Evolutionary conservation across 2,888 invertebrate genomes (phyloP).

Genomic region (Quadroppia sp.): DNA sequence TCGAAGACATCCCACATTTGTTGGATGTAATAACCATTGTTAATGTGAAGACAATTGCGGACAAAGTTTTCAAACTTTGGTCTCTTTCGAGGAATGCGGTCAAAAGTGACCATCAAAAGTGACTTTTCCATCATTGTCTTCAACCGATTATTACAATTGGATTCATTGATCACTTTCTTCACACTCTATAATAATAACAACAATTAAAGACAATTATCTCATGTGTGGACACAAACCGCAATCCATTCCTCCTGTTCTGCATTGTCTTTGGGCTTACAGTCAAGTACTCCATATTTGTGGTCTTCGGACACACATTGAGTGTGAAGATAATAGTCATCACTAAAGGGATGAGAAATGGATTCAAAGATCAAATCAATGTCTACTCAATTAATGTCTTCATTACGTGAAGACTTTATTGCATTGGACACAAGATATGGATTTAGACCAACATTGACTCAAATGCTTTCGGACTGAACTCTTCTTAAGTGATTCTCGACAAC

Average conservation of each 20-base stretch:
- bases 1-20: constrained; percentile 49
- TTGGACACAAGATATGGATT: constrained; percentile 82
- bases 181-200: constrained; percentile 56
- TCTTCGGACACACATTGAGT: constrained; percentile 80
- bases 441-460: constrained; percentile 64
- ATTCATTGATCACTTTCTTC: constrained; percentile 58
- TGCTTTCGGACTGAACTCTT: constrained; percentile 90
- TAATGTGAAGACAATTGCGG: constrained; percentile 43
- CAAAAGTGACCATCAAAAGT: constrained; percentile 63
- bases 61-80: constrained; percentile 63
- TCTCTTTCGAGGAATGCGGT: constrained; percentile 81
- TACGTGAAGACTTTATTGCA: constrained; percentile 83
- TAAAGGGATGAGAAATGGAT: constrained; percentile 50
- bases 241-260: constrained; percentile 79
- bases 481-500: constrained; percentile 84
- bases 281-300: constrained; percentile 69
- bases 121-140: constrained; percentile 60
- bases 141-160: constrained; percentile 38
- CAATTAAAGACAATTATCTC: too few species aligned
- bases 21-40: constrained; percentile 36
- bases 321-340: constrained; percentile 70
- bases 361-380: constrained; percentile 52
- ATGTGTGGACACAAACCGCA: constrained; percentile 53
- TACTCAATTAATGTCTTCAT: too few species aligned
- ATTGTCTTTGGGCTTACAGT: constrained; percentile 44